These are phyloP conservation scores for Syngnathoides biaculeatus DNA, from an alignment of 2,113 vertebrate genomes.

Conservation along the genomic window DNA sequence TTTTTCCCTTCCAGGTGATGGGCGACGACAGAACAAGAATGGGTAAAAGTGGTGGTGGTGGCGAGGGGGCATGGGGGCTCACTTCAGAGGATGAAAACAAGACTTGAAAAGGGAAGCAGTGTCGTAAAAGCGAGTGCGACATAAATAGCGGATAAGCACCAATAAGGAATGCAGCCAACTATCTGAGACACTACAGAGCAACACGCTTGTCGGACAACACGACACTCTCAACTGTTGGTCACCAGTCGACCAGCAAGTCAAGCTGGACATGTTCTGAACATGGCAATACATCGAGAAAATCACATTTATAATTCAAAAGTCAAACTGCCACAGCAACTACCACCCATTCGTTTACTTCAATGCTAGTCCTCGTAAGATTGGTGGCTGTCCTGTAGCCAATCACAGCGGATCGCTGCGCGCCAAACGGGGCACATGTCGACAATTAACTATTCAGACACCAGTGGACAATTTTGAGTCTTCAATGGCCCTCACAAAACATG, in stretches of 20 bases:
- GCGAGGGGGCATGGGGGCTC: constrained; percentile 8
- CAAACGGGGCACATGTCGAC: background rate
- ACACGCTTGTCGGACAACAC: constrained; percentile 38
- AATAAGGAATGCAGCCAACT: constrained; percentile 53
- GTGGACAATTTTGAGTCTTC: background rate
- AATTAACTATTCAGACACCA: background rate
- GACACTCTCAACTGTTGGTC: constrained; percentile 31
- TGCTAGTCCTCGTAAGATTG: background rate
- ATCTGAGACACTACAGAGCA: constrained; percentile 28
- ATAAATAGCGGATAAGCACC: constrained; percentile 59
- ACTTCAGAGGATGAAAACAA: constrained; percentile 58
- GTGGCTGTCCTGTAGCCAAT: background rate
- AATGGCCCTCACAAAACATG: background rate
- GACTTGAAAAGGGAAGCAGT: constrained; percentile 56
- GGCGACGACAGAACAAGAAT: constrained; percentile 57
- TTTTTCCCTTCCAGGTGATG: constrained; percentile 53
- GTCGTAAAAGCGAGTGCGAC: constrained; percentile 52
- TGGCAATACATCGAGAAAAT: background rate
- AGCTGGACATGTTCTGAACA: constrained; percentile 11
- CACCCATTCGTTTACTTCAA: background rate
- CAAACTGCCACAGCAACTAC: background rate
- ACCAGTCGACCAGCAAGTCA: constrained; percentile 29
- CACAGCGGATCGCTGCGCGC: background rate
- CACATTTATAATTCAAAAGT: background rate
- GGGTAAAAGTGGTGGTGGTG: background rate